Evolutionary conservation across 2,113 vertebrate species (phyloP), one percentile per base, ranked within the genome.

Genomic region (Macrotus californicus): DNA sequence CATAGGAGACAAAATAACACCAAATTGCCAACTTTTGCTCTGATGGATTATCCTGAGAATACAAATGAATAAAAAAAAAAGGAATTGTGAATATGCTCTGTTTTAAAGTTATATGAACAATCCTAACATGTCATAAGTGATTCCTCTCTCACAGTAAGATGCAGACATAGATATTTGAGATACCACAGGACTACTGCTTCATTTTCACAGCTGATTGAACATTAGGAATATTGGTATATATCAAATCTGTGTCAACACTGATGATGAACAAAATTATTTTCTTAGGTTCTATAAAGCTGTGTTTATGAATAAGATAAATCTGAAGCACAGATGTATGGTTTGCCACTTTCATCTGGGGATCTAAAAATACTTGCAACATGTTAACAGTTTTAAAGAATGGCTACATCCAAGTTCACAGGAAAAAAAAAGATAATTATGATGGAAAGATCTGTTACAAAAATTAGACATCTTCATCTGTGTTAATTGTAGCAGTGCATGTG

Each of bases 1-100:
- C 84, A 84, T 59, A 59, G 69, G 72, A 96, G 73, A 48, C 21
- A 97, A 91, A 96, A 89, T n/a, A 91, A 7, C n/a, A 90, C 43
- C 77, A 52, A 84, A 94, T 43, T 91, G 80, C 46, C 69, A 93
- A 73, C 16, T 50, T 85, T 87, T 92, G 36, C 84, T 87, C 84
- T 73, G 72, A 88, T 82, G 75, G 36, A 36, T 92, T 24, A 73
- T 73, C 46, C 26, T 46, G 41, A 72, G 77, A 95, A 61, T 69
- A 81, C 6, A 29, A 73, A 59, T 73, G n/a, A 77, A 43, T 88
- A 4, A 46, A 41, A 59, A 59, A 56, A 90, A 86, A 39, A 6
- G 12, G 5, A 61, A 66, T 59, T 59, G 56, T 59, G 22, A 59
- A 24, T 24, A 59, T 59, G 56, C 5, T 87, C 34, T 48, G 93